Evolutionary conservation across 1,140 invertebrate genomes (phyloP), one percentile per base, ranked within the genome.

Genomic region (Drosophila nannoptera): DNA sequence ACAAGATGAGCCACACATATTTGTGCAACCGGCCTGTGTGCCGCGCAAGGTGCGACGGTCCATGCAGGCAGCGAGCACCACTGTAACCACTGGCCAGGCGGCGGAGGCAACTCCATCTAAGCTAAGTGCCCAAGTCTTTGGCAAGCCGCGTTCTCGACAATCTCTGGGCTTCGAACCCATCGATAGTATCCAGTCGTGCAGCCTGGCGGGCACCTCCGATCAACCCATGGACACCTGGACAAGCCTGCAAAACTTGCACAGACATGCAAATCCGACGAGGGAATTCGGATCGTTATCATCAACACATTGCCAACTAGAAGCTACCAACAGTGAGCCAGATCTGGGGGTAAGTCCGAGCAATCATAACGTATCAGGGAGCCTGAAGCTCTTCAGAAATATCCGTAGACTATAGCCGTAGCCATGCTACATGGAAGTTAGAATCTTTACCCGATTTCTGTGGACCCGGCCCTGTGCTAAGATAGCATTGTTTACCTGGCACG

Each of bases 181-280:
- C 43, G 88, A 90, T 36, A 81, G 75, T 4, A 76, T 86, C n/a
- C 75, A 89, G 50, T 54, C 70, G 5, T 11, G 75, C 3, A 35
- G 40, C 4, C 7, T 38, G 6, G 14, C 32, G 22, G 56, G 61
- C 58, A 22, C 22, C 22, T 33, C 36, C 6, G 78, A 77, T 8
- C 81, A 86, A 46, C 63, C 78, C 42, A 83, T 83, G 80, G 78
- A 83, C 7, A 89, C 87, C 8, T 93, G 92, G 92, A 91, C 91
- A 32, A 93, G 92, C 67, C 75, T 93, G 0, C 92, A 93, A 67
- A 92, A 93, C 55, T 90, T 93, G 49, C 87, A 86, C 53, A 82
- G 74, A 22, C 56, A 67, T 2, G 35, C 45, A 31, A 66, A 69
- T 43, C 53, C 61, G 22, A 66, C 36, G 7, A n/a, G 16, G 7